A percentile compares a stretch with the other conserved stretches of the same genome.
Evolutionary conservation across 2,888 invertebrate genomes (phyloP).

Genomic region (Cheilosia urbana): DNA sequence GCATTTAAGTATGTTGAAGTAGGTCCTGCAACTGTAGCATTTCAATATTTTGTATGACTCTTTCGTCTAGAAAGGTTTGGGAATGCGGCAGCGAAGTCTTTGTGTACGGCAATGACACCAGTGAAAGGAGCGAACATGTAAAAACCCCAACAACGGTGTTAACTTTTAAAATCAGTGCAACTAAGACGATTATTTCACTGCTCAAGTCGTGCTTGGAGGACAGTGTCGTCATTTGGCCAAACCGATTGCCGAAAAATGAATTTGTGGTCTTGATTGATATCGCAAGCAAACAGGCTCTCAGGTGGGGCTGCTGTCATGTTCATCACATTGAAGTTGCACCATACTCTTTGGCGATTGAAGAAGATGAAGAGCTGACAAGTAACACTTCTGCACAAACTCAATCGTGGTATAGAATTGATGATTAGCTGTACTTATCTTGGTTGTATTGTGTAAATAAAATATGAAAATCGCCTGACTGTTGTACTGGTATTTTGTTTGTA

Average conservation of each 20-base stretch:
- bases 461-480: no score
- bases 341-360: slow-evolving; percentile 12
- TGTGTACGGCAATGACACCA: slow-evolving; percentile 78
- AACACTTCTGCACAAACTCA: no score
- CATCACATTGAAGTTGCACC: slow-evolving; percentile 79
- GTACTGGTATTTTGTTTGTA: no score
- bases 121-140: slow-evolving; percentile 54
- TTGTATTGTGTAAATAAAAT: no score
- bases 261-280: slow-evolving; percentile 78
- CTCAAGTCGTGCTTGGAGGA: slow-evolving; percentile 77
- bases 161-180: slow-evolving; percentile 78
- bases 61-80: slow-evolving; percentile 77
- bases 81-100: slow-evolving; percentile 77
- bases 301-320: slow-evolving; percentile 79
- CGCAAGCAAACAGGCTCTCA: slow-evolving; percentile 77
- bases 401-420: no score
- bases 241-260: slow-evolving; percentile 76
- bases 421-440: no score
- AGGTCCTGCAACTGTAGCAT: not conserved
- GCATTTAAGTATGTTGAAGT: slow-evolving; percentile 77
- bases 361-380: not conserved
- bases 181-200: slow-evolving; percentile 73
- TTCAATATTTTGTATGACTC: not conserved
- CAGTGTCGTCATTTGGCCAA: slow-evolving; percentile 65
- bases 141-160: slow-evolving; percentile 77